Evolutionary conservation across 92 coral and sea anemone species (phyloP).

Genomic region (Palythoa caribaeorum): DNA sequence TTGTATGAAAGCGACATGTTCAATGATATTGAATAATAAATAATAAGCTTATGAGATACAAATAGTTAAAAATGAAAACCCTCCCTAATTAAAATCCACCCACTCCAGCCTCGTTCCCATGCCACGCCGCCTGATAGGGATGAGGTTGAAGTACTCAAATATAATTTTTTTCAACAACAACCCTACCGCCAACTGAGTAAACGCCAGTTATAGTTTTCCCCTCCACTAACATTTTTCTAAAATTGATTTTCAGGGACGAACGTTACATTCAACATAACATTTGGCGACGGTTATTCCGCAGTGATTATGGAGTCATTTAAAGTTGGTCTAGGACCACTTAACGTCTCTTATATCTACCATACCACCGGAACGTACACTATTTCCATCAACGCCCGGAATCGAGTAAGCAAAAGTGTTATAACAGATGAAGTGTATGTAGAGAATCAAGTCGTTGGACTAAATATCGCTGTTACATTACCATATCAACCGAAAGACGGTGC

Average conservation of each 20-base stretch:
- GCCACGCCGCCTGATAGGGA: no score
- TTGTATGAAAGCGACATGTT: no score
- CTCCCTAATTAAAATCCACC: no score
- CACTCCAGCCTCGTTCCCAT: no score
- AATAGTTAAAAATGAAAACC: no score
- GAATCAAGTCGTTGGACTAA: slow-evolving; percentile 37
- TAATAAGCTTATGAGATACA: no score
- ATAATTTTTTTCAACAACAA: no score
- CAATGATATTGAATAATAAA: no score
- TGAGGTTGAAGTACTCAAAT: no score
- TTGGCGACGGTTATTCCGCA: slow-evolving; percentile 42
- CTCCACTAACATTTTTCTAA: neutral
- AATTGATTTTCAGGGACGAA: slow-evolving; percentile 54
- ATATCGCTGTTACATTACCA: slow-evolving; percentile 23
- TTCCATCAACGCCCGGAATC: slow-evolving; percentile 47
- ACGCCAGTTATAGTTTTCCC: neutral
- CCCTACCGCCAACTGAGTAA: no score
- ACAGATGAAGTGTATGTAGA: slow-evolving; percentile 26
- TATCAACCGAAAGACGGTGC: slow-evolving; percentile 19
- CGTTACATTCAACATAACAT: slow-evolving; percentile 49
- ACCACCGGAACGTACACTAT: slow-evolving; percentile 28
- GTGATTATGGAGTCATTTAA: neutral
- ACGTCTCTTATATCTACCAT: slow-evolving; percentile 41
- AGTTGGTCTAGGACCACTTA: slow-evolving; percentile 30
- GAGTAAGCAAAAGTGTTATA: slow-evolving; percentile 46